Conservation (phyloP, 2,888 invertebrate genomes). For the Meloe dianella region DNA sequence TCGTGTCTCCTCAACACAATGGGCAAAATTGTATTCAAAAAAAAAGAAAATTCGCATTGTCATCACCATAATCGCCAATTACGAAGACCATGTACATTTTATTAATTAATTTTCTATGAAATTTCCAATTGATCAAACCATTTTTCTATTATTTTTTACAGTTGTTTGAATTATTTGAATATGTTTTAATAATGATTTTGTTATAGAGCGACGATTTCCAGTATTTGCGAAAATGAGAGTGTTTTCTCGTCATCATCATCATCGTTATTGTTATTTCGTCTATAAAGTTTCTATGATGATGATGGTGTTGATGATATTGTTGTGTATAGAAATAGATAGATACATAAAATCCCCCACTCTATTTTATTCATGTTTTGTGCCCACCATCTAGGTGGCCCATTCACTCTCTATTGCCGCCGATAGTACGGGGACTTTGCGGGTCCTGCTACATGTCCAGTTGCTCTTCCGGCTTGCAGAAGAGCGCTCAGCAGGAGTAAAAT, state of each 20-base stretch:
- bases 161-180: conserved; percentile 15
- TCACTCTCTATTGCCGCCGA: conserved; percentile 40
- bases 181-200: conserved; percentile 10
- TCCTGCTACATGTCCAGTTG: conserved; percentile 54
- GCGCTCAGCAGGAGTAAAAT: conserved; percentile 33
- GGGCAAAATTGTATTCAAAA: neutral
- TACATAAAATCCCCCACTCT: conserved; percentile 35
- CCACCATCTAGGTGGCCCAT: conserved; percentile 47
- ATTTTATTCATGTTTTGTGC: conserved; percentile 13
- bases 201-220: conserved; percentile 48
- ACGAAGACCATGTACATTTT: neutral
- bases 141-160: neutral
- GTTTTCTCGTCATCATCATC: conserved; percentile 41
- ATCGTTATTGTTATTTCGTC: neutral
- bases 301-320: neutral
- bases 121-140: neutral
- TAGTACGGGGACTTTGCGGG: conserved; percentile 41
- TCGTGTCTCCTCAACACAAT: conserved; percentile 6
- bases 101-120: neutral
- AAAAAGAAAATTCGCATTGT: conserved; percentile 9
- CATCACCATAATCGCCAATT: neutral
- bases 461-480: conserved; percentile 54
- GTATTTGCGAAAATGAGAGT: conserved; percentile 58
- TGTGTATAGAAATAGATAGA: neutral
- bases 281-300: conserved; percentile 15